Base-by-base conservation (phyloP, 2,113 vertebrate genomes). In the Erpornis zantholeuca region DNA sequence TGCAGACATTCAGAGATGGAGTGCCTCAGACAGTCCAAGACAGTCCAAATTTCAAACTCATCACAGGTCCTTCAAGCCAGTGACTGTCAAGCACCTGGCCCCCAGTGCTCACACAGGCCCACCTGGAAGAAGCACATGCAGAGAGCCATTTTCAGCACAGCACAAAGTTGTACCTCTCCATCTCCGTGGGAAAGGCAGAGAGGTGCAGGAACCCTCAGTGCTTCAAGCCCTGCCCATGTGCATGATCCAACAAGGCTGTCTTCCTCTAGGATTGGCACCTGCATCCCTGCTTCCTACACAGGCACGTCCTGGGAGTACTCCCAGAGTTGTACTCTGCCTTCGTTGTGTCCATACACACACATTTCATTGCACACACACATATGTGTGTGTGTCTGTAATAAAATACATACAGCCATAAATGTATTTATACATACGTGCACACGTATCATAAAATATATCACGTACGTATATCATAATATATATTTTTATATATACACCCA, bases 281-380 rank as follows among this genome's bases (percentile, higher is more conserved):
- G 60, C 69, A 76, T 73, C 49, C 63, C 42, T n/a, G 65, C 40
- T 57, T 6, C 24, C 12, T 2, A 38, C 53, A 33, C 44, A 11
- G 47, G 40, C 47, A 6, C 15, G 9, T 23, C 29, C 36, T 15
- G 25, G 10, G 25, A 71, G 17, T 0, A 16, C 66, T 22, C 29
- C 73, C 76, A 65, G 50, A 64, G 66, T 2, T 40, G 40, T 3
- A 3, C 50, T 44, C 63, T 33, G 65, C 54, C n/a, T 23, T 24
- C 4, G 0, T 1, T 10, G 13, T 4, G 21, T 7, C 6, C 8
- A 13, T 2, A 23, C n/a, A 16, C 42, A n/a, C 24, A 33, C 3
- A 3, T 57, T 21, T 28, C 6, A 13, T 21, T 24, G 9, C 15
- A 20, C 19, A n/a, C 10, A 33, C 9, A 33, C 2, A 27, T 5